phyloP scores from a whole-genome alignment of 2,797 vertebrate genomes.

The Chromis chromis region DNA sequence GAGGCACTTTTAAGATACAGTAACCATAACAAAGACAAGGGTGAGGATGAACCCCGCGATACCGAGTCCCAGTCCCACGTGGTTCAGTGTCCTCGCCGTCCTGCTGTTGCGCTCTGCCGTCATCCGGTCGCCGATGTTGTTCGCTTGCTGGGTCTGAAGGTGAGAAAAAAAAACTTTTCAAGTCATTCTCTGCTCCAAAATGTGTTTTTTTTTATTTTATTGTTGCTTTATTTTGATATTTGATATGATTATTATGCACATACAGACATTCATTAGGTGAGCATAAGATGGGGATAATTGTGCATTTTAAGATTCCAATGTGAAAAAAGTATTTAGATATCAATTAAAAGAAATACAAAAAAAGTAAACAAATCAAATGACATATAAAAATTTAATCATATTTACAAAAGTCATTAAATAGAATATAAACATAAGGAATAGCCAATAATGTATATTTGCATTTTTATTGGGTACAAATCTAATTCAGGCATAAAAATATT shows the following conservation, averaged over 20 bases:
- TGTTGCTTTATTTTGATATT: neutral
- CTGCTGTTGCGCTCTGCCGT: constrained; percentile 67
- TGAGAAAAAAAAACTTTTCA: neutral
- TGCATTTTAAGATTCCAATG: too few species aligned
- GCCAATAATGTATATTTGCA: too few species aligned
- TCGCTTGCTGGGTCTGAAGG: constrained; percentile 71
- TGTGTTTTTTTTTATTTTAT: neutral
- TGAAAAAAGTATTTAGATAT: too few species aligned
- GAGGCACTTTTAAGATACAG: rapidly evolving
- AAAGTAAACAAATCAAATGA: too few species aligned
- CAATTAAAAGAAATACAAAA: too few species aligned
- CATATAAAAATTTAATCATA: too few species aligned
- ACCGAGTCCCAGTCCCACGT: constrained; percentile 70
- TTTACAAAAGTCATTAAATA: too few species aligned
- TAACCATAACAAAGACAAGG: neutral
- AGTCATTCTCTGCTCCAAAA: neutral
- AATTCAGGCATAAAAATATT: too few species aligned
- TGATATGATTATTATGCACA: neutral
- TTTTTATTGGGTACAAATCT: too few species aligned
- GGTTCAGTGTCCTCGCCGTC: constrained; percentile 71
- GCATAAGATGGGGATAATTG: too few species aligned
- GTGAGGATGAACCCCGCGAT: rapidly evolving
- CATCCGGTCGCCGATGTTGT: constrained; percentile 48
- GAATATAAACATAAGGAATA: too few species aligned
- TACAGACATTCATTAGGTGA: too few species aligned